Conservation (phyloP, 2,797 vertebrate genomes). For the Sebastes variabilis region DNA sequence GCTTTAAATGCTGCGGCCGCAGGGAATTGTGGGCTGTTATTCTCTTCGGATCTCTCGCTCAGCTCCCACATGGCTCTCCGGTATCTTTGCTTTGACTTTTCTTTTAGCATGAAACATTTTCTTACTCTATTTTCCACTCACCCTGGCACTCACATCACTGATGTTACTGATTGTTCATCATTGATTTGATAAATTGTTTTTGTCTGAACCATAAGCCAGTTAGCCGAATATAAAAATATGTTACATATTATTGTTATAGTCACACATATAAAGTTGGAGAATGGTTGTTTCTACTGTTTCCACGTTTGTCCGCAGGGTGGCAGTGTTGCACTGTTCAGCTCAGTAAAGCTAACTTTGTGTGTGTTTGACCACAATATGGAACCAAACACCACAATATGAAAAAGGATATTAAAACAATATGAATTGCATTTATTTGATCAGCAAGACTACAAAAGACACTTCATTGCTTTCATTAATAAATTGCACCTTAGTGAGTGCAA, state of each 20-base stretch:
- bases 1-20: too few relatives aligned
- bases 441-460: not conserved
- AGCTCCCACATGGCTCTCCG: too few relatives aligned
- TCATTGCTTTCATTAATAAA: not conserved
- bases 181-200: not conserved
- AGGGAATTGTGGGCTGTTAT: too few relatives aligned
- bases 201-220: not conserved
- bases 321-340: slow-evolving; percentile 35
- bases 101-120: too few relatives aligned
- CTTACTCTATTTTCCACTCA: too few relatives aligned
- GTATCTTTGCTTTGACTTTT: too few relatives aligned
- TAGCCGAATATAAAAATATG: not conserved
- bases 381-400: not conserved
- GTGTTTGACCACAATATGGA: not conserved
- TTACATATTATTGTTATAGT: too few relatives aligned
- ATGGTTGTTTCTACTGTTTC: not conserved
- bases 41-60: too few relatives aligned
- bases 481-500: not conserved
- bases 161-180: too few relatives aligned
- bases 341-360: not conserved
- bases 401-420: not conserved
- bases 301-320: slow-evolving; percentile 37
- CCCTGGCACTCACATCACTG: too few relatives aligned
- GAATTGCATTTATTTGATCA: not conserved
- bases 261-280: not conserved